Evolutionary conservation across 2,113 vertebrate species (phyloP).

Genomic region (Istiophorus platypterus): DNA sequence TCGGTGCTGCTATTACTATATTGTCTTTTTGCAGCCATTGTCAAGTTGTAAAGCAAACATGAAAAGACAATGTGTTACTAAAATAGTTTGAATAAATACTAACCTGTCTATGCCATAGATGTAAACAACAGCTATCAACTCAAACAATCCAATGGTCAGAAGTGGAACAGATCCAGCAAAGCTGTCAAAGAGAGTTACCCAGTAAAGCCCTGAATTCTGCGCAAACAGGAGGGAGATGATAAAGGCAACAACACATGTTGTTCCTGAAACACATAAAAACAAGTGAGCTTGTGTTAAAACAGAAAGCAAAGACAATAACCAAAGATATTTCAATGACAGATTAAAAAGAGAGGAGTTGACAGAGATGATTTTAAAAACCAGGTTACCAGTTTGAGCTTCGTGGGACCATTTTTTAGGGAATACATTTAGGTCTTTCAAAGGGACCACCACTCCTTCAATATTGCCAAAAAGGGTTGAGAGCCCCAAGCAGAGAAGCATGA

Average conservation of each 20-base stretch:
- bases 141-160: constrained; percentile 90
- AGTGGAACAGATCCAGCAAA: constrained; percentile 94
- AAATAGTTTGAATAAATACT: background rate
- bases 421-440: constrained; percentile 88
- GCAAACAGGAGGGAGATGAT: constrained; percentile 89
- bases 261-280: constrained; percentile 81
- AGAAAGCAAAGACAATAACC: background rate
- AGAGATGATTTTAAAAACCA: background rate
- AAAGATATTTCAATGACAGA: background rate
- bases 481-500: constrained; percentile 94
- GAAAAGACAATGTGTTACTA: background rate
- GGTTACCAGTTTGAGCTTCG: constrained; percentile 88
- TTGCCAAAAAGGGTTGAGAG: constrained; percentile 94
- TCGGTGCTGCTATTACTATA: too few species aligned
- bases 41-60: background rate
- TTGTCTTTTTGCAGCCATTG: background rate
- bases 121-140: constrained; percentile 92
- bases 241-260: constrained; percentile 85
- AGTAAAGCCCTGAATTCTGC: constrained; percentile 92
- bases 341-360: background rate
- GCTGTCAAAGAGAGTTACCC: constrained; percentile 90
- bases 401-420: constrained; percentile 89
- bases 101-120: constrained; percentile 89
- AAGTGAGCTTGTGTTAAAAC: background rate
- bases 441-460: constrained; percentile 91